A percentile compares a stretch with the other conserved stretches of the same genome.
Evolutionary conservation across 2,888 invertebrate species (phyloP).

Genomic region (Cyclophora punctaria): DNA sequence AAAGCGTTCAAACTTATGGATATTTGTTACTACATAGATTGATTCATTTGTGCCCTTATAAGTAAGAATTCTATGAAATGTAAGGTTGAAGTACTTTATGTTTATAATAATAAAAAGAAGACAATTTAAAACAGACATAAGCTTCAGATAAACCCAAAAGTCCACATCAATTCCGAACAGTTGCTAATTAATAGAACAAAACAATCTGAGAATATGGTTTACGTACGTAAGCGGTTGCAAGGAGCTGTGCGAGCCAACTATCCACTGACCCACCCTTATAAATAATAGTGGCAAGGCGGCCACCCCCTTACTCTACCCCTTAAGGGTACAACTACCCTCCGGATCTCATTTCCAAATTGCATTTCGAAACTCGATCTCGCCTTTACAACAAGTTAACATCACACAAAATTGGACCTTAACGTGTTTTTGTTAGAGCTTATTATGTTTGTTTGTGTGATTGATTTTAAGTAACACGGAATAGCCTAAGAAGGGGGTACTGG

Average conservation of each 20-base stretch:
- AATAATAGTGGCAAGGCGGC: constrained; percentile 71
- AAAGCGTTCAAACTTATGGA: too few species aligned
- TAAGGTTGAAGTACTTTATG: too few species aligned
- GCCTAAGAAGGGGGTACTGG: constrained; percentile 58
- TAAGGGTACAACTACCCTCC: constrained; percentile 61
- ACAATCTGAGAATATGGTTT: constrained; percentile 54
- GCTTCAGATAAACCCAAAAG: too few species aligned
- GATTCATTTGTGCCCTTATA: too few species aligned
- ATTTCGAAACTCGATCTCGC: constrained; percentile 69
- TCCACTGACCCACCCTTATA: constrained; percentile 73
- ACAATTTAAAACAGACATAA: too few species aligned
- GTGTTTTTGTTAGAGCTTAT: constrained; percentile 24
- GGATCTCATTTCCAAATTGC: constrained; percentile 75
- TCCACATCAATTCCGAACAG: constrained; percentile 7
- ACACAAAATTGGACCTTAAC: constrained; percentile 27
- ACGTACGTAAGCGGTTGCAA: constrained; percentile 47
- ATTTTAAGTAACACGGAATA: constrained; percentile 57
- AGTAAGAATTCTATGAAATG: too few species aligned
- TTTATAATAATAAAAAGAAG: too few species aligned
- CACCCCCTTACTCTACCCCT: constrained; percentile 48
- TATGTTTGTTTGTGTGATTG: constrained; percentile 23
- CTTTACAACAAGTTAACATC: constrained; percentile 45
- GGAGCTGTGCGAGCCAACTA: constrained; percentile 40
- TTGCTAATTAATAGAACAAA: constrained; percentile 54
- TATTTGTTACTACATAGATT: too few species aligned